phyloP scores from a whole-genome alignment of 1,140 invertebrate genomes.

The Laodelphax striatellus region DNA sequence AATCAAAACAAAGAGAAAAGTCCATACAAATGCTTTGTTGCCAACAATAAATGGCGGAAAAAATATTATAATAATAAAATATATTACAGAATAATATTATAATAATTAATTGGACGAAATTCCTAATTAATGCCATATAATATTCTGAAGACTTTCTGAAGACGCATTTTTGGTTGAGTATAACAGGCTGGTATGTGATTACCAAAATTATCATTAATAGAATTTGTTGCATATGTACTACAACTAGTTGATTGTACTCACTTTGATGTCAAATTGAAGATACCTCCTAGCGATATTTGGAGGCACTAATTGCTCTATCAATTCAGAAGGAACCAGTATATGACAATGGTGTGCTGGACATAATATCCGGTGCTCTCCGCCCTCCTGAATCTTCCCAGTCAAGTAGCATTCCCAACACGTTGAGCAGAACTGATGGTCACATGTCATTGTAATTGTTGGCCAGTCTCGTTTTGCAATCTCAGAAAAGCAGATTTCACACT shows the following conservation, averaged over 20 bases:
- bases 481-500: constrained; percentile 55
- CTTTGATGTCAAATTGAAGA: constrained; percentile 61
- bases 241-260: constrained; percentile 21
- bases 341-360: constrained; percentile 56
- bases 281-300: constrained; percentile 53
- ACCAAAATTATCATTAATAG: no score
- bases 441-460: constrained; percentile 36
- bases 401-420: constrained; percentile 56
- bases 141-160: no score
- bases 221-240: no score
- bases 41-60: no score
- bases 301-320: constrained; percentile 54
- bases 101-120: no score
- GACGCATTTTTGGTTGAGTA: no score
- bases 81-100: no score
- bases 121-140: no score
- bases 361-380: constrained; percentile 51
- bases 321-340: constrained; percentile 51
- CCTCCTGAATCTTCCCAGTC: constrained; percentile 53
- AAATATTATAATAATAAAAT: no score
- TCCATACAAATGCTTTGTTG: no score
- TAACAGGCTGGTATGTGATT: no score
- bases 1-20: no score
- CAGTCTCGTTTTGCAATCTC: constrained; percentile 29
- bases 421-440: constrained; percentile 52